phyloP scores from a whole-genome alignment of 2,888 invertebrate species.

The Nebria salina region DNA sequence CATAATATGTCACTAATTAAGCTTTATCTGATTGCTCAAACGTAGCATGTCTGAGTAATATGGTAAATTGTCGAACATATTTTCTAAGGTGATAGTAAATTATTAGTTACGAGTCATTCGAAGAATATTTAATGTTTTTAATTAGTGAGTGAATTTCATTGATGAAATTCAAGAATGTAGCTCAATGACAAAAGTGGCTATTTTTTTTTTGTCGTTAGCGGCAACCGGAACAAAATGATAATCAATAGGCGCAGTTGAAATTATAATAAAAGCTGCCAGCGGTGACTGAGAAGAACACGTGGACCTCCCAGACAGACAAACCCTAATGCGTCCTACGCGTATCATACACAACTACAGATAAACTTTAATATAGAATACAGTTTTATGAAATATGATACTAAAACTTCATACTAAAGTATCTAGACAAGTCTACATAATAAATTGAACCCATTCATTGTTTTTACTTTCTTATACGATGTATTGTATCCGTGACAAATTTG shows the following conservation, averaged over 20 bases:
- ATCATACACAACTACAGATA: background rate
- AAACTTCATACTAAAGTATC: background rate
- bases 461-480: too few relatives aligned
- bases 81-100: too few relatives aligned
- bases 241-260: slow-evolving; percentile 19
- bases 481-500: too few relatives aligned
- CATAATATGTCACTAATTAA: too few relatives aligned
- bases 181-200: slow-evolving; percentile 16
- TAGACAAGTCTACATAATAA: too few relatives aligned
- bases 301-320: slow-evolving; percentile 13
- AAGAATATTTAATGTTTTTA: too few relatives aligned
- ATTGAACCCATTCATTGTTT: too few relatives aligned
- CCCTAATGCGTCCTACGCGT: background rate
- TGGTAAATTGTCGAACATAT: too few relatives aligned
- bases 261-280: slow-evolving; percentile 24
- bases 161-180: background rate
- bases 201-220: slow-evolving; percentile 6
- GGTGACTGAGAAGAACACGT: background rate
- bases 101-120: too few relatives aligned
- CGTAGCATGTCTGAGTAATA: too few relatives aligned
- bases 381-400: background rate
- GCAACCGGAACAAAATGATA: slow-evolving; percentile 27
- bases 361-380: too few relatives aligned
- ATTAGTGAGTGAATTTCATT: background rate
- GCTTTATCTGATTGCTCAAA: too few relatives aligned